Conservation (phyloP, 2,797 vertebrate species). For the Oryzias sinensis region DNA sequence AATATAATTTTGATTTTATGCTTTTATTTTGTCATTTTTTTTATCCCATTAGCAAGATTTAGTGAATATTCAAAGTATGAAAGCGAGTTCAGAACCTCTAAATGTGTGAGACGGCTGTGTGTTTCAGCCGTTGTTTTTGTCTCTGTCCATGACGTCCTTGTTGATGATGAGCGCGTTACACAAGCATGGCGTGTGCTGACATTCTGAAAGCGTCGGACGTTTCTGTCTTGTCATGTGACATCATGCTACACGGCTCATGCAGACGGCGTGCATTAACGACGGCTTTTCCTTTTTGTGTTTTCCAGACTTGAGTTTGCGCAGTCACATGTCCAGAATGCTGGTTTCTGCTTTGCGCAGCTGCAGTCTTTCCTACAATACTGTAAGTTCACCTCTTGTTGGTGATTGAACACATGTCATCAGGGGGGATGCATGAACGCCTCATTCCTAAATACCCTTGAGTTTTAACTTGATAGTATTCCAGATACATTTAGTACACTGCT, state of each 20-base stretch:
- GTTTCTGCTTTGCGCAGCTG: conserved; percentile 31
- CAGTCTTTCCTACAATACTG: conserved; percentile 46
- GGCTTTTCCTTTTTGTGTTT: conserved; percentile 36
- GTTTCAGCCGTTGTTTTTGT: too few relatives aligned
- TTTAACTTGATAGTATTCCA: not conserved
- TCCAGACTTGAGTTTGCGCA: conserved; percentile 53
- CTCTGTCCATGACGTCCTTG: not conserved
- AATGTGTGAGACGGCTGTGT: too few relatives aligned
- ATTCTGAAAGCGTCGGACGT: conserved; percentile 21
- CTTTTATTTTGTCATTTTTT: too few relatives aligned
- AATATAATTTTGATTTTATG: too few relatives aligned
- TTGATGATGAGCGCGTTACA: conserved; percentile 29
- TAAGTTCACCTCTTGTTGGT: conserved; percentile 57
- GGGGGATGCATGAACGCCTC: conserved; percentile 36
- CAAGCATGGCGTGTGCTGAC: conserved; percentile 24
- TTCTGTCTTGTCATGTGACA: conserved; percentile 29
- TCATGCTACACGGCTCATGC: not conserved
- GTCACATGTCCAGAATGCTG: conserved; percentile 39
- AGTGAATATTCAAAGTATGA: too few relatives aligned
- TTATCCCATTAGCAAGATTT: too few relatives aligned
- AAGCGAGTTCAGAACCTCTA: too few relatives aligned
- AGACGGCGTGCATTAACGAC: conserved; percentile 9
- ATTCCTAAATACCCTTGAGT: conserved; percentile 27
- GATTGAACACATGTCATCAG: conserved; percentile 30
- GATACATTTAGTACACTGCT: conserved; percentile 28